Evolutionary conservation across 2,888 invertebrate species (phyloP), one percentile per base, ranked within the genome.

Genomic region (Microctonus hyperodae): DNA sequence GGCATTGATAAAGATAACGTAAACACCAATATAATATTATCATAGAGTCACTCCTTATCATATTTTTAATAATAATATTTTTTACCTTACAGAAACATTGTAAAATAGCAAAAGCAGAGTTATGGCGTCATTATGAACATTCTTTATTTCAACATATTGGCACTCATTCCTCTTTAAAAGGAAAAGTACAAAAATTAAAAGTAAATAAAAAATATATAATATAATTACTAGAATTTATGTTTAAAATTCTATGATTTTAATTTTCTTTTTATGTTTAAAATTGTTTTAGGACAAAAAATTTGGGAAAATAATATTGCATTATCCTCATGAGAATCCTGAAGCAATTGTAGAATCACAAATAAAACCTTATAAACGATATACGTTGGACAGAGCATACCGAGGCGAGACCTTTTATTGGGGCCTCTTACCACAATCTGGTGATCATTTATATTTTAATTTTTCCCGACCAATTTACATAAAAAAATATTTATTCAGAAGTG

Each of bases 131-230:
- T 78, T 95, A 92, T 82, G 94, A 94, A 73, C 93, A 94, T 0
- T 95, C 97, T 0, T 86, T 98, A 1, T 98, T 98, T 81, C 96
- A 97, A 85, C 98, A 98, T 80, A 93, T 97, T 69, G 98, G 98
- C 2, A 91, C 93, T 22, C 95, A 95, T 80, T 98, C 98, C 0
- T 98, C 98, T 0, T 87, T 98, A 0, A 94, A 92, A 83, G 98
- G 98, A 66, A 98, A 98, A 88, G 93, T 97, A 63, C 98, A 98
- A 81, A 96, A 95, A 85, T 86, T 98, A 0, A 96, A 96, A 89
- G 95, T 93, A 86, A 57, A 62, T 20, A 37, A 5, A 37, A 5
- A 13, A 37, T n/a, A 16, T 16, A 7, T 16, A 7, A 40, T 40
- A 0, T 40, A 6, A 1, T 2, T n/a, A 2, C 1, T 1, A 16